Base-by-base conservation (phyloP, 2,888 invertebrate species). In the Herminia tarsipennalis region DNA sequence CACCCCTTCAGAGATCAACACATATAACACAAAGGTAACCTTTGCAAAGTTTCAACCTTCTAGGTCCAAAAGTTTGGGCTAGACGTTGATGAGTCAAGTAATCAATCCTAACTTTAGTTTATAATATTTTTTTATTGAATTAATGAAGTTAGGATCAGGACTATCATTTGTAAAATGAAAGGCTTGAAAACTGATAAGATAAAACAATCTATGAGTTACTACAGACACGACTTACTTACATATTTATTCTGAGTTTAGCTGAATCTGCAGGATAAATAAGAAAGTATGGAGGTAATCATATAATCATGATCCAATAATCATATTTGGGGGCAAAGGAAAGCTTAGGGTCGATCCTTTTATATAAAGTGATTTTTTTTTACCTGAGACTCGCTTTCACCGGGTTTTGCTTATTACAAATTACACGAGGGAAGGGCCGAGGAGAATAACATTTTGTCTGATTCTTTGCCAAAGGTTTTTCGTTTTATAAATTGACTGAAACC, bases 251-350 rank as follows among this genome's bases (percentile, higher is more conserved):
- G n/a, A 24, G 4, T 18, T 25, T 9, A 9, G 14, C 33, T 22
- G 20, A 13, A 10, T 37, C 12, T 22, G 36, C 50, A 56, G 47
- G 45, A 52, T 40, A 53, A 62, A 53, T 40, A 56, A 60, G 54
- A 45, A 40, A 44, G 44, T 41, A 59, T 54, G 52, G 53, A 62
- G 45, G 70, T 70, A 68, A 72, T 73, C 62, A 73, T 66, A 72
- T 73, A 78, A 74, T 75, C 75, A 75, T 74, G 70, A 76, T 72
- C 70, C 74, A 76, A 81, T 79, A 80, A 78, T 71, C 70, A 76
- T 74, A 74, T 64, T 41, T 56, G 59, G 66, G 63, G 60, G 37
- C 12, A 33, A 37, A 61, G 60, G 53, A 51, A 66, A 61, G 47
- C 61, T 58, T 37, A 18, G 50, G 43, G 51, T 38, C 58, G 52